Evolutionary conservation across 2,888 invertebrate genomes (phyloP), one percentile per base, ranked within the genome.

Genomic region (Automeris io): DNA sequence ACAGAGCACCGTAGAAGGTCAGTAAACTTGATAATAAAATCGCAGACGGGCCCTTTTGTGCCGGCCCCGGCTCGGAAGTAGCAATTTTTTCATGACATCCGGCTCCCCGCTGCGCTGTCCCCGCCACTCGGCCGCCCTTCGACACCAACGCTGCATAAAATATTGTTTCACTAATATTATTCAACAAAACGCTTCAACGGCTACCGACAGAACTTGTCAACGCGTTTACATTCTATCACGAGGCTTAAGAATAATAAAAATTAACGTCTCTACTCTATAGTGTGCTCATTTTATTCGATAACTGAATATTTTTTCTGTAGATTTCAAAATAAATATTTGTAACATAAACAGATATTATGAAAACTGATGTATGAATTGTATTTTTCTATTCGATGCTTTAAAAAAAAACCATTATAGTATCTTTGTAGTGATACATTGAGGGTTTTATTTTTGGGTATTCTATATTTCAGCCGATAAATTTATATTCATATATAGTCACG

Each of bases 51-150:
- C 65, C 70, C 70, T 66, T 75, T 76, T 72, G 75, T 72, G 66
- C 54, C 60, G 55, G 54, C 59, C 56, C 61, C 62, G 70, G 63
- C 57, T 72, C 77, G 79, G 78, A 78, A 77, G 78, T 77, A 76
- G 75, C 78, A 78, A 79, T 80, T 79, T 79, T 79, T 78, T 76
- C 74, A 59, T 71, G 75, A 75, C 76, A 77, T 77, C 78, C 77
- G 76, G 75, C 52, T 63, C 66, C 75, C 79, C 62, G 73, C 66
- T 54, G 71, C 56, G 68, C 67, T 61, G 73, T 76, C 72, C 73
- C 62, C 54, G 61, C 61, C 69, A 69, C 59, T 59, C 42, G 21
- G 38, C 41, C 44, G 33, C 42, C 47, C 47, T 42, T 34, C 40
- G 37, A 43, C 43, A 45, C 45, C 49, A 48, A 51, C 57, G 47